A percentile compares a stretch with the other conserved stretches of the same genome.
Conservation (phyloP, 2,888 invertebrate species). For the Sphaeridia pumilis region DNA sequence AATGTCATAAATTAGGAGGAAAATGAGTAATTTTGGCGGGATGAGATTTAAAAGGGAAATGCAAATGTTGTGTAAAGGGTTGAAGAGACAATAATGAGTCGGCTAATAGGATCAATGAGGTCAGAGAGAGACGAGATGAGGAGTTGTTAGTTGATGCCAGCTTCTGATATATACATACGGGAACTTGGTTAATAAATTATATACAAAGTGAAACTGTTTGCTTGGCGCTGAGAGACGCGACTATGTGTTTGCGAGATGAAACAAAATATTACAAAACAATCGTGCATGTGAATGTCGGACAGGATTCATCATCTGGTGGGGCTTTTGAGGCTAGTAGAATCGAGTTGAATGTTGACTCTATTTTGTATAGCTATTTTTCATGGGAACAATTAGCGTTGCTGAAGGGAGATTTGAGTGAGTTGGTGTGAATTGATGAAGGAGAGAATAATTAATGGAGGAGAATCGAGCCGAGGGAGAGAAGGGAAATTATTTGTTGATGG, state of each 20-base stretch:
- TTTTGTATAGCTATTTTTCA: too few relatives aligned
- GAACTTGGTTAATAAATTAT: background rate
- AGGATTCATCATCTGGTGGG: too few relatives aligned
- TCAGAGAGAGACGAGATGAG: too few relatives aligned
- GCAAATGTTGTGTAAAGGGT: slow-evolving; percentile 3
- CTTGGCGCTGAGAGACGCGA: background rate
- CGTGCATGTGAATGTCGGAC: too few relatives aligned
- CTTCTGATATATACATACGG: background rate
- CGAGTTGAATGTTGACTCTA: too few relatives aligned
- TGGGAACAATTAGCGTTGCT: too few relatives aligned
- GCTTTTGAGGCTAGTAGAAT: too few relatives aligned
- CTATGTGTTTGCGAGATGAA: background rate
- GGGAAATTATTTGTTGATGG: background rate
- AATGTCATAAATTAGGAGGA: slow-evolving; percentile 9
- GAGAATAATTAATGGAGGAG: background rate
- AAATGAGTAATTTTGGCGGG: slow-evolving; percentile 3
- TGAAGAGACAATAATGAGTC: background rate
- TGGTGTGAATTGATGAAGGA: background rate
- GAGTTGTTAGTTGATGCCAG: background rate
- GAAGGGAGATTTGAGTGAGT: too few relatives aligned
- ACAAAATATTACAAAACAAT: too few relatives aligned
- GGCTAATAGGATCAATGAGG: background rate
- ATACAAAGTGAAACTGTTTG: background rate
- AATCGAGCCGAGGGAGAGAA: background rate
- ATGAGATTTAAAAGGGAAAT: background rate